Base-by-base conservation (phyloP, 2,113 vertebrate species). In the Vulpes ferrilata region DNA sequence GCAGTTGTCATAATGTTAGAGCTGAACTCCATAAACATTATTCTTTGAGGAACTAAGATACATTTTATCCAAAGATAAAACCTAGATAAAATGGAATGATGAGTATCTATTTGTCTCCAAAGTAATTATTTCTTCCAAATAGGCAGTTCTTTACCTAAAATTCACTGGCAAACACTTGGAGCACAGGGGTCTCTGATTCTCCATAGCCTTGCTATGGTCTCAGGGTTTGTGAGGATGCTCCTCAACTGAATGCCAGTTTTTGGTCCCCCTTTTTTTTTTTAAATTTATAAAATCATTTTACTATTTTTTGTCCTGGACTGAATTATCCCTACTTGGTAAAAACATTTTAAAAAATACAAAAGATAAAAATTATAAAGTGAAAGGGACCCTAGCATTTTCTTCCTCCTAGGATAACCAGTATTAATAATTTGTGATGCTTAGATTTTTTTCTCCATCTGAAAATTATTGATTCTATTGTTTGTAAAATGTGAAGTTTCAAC, bases 391-490 rank as follows among this genome's bases (percentile, higher is more conserved):
- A 83, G n/a, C 13, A 53, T 82, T 32, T 38, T 16, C 62, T 62
- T 53, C 7, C 38, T 74, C 25, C 27, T 51, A 30, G 55, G 15
- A 30, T 84, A 57, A 11, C 51, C 25, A 79, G 38, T 78, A 76
- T 76, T 51, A n/a, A 64, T 90, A 60, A 90, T 62, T 62, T 64
- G 27, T n/a, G 71, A 76, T 57, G 4, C 55, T 67, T 57, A 55
- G 23, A 16, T 91, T 96, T 90, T 88, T 95, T 89, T 80, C 62
- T 27, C 32, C 48, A 80, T 80, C 60, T 81, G 51, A 19, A 91
- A 55, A 67, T 51, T 48, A 76, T 38, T 30, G 20, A 79, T 35
- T 57, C 16, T 69, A 10, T 76, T 89, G 62, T 69, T 69, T 67
- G 59, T 22, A 69, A 81, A 81, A 57, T 20, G 30, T 69, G 3